Evolutionary conservation across 2,888 invertebrate genomes (phyloP).

Genomic region (Synergus laeviventris): DNA sequence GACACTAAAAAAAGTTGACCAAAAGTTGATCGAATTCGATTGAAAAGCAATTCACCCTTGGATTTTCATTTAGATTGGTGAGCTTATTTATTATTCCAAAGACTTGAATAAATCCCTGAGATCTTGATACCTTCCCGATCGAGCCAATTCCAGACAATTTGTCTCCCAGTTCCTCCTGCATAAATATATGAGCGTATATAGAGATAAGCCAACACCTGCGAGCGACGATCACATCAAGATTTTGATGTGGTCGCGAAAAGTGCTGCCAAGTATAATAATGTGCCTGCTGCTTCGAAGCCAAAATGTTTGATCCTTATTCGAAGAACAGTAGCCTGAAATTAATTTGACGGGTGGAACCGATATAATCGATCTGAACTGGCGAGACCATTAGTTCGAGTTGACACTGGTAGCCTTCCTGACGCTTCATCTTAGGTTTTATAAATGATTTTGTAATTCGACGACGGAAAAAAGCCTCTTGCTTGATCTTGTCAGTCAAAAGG

Average conservation of each 20-base stretch:
- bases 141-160: background rate
- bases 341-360: conserved; percentile 35
- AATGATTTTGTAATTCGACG: conserved; percentile 47
- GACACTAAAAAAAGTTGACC: too few relatives aligned
- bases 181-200: conserved; percentile 13
- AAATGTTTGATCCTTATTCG: background rate
- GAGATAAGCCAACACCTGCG: conserved; percentile 28
- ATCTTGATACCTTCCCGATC: background rate
- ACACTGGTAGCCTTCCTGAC: conserved; percentile 42
- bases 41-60: too few relatives aligned
- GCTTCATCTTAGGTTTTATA: conserved; percentile 42
- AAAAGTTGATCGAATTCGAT: too few relatives aligned
- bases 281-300: background rate
- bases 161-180: background rate
- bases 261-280: background rate
- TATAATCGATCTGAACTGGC: conserved; percentile 37
- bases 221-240: conserved; percentile 12
- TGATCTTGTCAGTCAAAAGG: conserved; percentile 13
- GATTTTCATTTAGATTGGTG: too few relatives aligned
- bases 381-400: conserved; percentile 49
- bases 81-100: too few relatives aligned
- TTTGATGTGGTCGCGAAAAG: conserved; percentile 29
- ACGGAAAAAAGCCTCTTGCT: background rate
- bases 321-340: conserved; percentile 39
- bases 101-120: background rate